These are phyloP conservation scores for Drosophila recens DNA, from an alignment of 2,888 invertebrate species.

Conservation along the genomic window DNA sequence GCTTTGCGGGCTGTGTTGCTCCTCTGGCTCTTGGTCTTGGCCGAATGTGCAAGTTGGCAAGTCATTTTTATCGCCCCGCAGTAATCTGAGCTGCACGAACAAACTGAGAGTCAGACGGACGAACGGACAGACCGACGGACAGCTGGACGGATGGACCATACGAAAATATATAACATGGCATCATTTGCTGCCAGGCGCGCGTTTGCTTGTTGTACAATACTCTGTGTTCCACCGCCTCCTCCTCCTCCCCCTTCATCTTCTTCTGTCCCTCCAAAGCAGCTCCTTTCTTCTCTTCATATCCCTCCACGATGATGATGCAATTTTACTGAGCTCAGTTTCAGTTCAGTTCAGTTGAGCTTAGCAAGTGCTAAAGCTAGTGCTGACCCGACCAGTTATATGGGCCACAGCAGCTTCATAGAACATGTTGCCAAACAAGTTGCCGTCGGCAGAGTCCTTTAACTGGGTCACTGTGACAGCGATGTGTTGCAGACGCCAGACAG, in stretches of 20 bases:
- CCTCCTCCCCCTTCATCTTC: slow-evolving; percentile 7
- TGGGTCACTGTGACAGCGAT: slow-evolving; percentile 68
- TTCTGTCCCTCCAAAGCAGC: slow-evolving; percentile 1
- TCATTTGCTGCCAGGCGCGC: slow-evolving; percentile 78
- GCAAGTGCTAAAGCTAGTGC: slow-evolving; percentile 46
- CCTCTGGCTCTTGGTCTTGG: slow-evolving; percentile 52
- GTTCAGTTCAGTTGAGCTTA: slow-evolving; percentile 9
- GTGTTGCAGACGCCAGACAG: slow-evolving; percentile 5
- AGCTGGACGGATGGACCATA: slow-evolving; percentile 43
- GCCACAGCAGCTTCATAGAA: slow-evolving; percentile 54
- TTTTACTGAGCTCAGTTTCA: slow-evolving; percentile 32
- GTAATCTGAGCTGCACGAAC: slow-evolving; percentile 81
- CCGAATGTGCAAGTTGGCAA: slow-evolving; percentile 80
- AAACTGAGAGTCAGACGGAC: slow-evolving; percentile 60
- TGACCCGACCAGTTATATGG: slow-evolving; percentile 65
- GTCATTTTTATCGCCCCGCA: slow-evolving; percentile 78
- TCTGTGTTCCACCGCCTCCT: slow-evolving; percentile 33
- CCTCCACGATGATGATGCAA: slow-evolving; percentile 68
- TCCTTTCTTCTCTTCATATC: slow-evolving; percentile 27
- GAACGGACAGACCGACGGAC: slow-evolving; percentile 54
- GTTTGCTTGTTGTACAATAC: slow-evolving; percentile 78
- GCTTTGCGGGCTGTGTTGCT: slow-evolving; percentile 11
- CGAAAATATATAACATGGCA: slow-evolving; percentile 75
- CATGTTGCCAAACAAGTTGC: slow-evolving; percentile 75
- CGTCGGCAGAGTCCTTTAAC: slow-evolving; percentile 68